Base-by-base conservation (phyloP, 1,140 invertebrate species). In the Portunus trituberculatus region DNA sequence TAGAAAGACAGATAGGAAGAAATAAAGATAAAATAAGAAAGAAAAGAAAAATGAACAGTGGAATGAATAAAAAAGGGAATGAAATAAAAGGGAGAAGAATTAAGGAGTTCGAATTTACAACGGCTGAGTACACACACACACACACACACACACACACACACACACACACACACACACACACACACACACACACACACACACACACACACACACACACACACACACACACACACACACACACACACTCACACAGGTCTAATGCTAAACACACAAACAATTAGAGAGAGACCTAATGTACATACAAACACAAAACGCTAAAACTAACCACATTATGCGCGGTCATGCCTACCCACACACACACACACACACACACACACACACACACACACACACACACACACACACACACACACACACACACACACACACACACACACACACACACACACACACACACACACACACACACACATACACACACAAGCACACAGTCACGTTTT, bases 401-500 rank as follows among this genome's bases (percentile, higher is more conserved):
- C 67, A 76, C 67, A 76, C 67, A 76, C 67, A 76, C 67, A 76
- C 67, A 76, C 67, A 76, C 52, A 76, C n/a, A 76, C 67, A 76
- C 67, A 76, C 67, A 59, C 67, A 76, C 67, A 76, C 67, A 76
- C 67, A 76, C 67, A 76, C 67, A 76, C 20, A 76, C n/a, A 76
- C 67, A 76, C 67, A 76, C 67, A 76, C 67, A 76, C 67, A 76
- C 67, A 76, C 67, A 76, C 67, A 76, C 67, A 76, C 20, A n/a
- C 67, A 76, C 20, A 76, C 16, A 76, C 67, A 76, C 67, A 76
- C 8, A n/a, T 20, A 76, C 20, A 76, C 67, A 25, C 12, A 76
- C 67, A 76, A 76, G 25, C 67, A 76, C 25, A 76, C 67, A 76
- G 67, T 76, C 67, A 76, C 67, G 67, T 76, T 76, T 76, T 76